Base-by-base conservation (phyloP, 1,140 invertebrate species). In the Trialeurodes vaporariorum region DNA sequence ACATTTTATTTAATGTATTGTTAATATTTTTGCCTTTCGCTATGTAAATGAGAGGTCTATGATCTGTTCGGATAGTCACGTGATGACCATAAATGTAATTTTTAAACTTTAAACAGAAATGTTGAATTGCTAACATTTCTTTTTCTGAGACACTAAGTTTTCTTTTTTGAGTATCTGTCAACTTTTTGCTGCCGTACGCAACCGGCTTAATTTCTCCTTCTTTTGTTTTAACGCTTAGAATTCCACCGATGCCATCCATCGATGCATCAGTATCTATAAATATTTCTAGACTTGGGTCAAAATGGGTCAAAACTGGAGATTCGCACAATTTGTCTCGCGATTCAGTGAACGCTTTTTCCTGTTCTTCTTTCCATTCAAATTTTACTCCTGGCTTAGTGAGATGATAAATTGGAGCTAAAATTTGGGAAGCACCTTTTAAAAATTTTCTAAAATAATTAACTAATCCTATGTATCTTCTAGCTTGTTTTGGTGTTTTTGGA, bases 341-440 rank as follows among this genome's bases (percentile, higher is more conserved):
- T 34, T 65, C 24, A 25, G 60, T 59, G 24, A 68, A 58, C 17
- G 34, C 64, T 49, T 27, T 22, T 25, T 61, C 40, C 21, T 65
- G 25, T 2, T 13, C 24, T 9, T 27, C 27, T 13, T 13, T 64
- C 70, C 72, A 73, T 2, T 26, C 11, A 59, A 67, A 73, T 24
- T 67, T 27, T 60, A 27, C n/a, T 21, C 66, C 24, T 49, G 70
- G 70, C 63, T 71, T 67, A 2, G 70, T 24, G 17, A 73, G 63
- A 61, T 70, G 13, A 12, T 60, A 40, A 27, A 68, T n/a, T 12
- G 76, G 72, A 25, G 68, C 70, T 2, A 76, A 76, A 21, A 73
- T 58, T 58, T 76, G 67, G 25, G 79, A 76, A 24, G 77, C 72
- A 68, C 80, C 76, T n/a, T 70, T 72, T 22, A 79, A 74, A 73